A percentile compares a stretch with the other conserved stretches of the same genome.
These are phyloP conservation scores for Malachius bipustulatus DNA, from an alignment of 2,888 invertebrate genomes.

Conservation along the genomic window DNA sequence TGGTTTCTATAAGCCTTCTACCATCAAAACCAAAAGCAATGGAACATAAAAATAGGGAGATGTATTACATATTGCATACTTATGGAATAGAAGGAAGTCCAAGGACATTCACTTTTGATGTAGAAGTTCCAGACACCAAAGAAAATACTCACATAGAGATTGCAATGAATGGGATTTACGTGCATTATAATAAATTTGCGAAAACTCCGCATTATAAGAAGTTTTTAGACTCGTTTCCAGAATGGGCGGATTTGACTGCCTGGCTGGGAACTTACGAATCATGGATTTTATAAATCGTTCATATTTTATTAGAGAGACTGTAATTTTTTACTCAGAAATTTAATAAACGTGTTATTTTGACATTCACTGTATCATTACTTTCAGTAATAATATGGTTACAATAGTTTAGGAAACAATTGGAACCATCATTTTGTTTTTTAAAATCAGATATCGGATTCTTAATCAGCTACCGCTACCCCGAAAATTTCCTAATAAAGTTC, in stretches of 20 bases:
- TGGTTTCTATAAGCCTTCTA: constrained; percentile 44
- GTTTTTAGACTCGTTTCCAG: constrained; percentile 39
- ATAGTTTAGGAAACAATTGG: too few relatives aligned
- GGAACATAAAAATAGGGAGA: constrained; percentile 18
- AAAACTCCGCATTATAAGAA: constrained; percentile 37
- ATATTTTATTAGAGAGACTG: too few relatives aligned
- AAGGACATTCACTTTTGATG: constrained; percentile 26
- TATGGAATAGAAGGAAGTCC: constrained; percentile 25
- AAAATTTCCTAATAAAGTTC: too few relatives aligned
- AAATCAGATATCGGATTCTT: too few relatives aligned
- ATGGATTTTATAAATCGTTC: constrained; percentile 17
- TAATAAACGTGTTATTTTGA: too few relatives aligned
- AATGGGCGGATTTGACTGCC: constrained; percentile 41
- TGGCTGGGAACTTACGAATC: constrained; percentile 40
- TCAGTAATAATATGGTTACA: too few relatives aligned
- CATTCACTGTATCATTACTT: too few relatives aligned
- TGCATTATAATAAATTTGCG: constrained; percentile 33
- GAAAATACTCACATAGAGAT: constrained; percentile 15
- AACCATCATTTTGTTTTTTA: too few relatives aligned
- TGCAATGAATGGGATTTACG: constrained; percentile 30
- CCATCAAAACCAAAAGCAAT: constrained; percentile 21
- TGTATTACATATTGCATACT: constrained; percentile 27
- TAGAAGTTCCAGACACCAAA: constrained; percentile 24
- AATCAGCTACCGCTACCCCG: too few relatives aligned
- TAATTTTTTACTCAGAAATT: too few relatives aligned